A percentile compares a stretch with the other conserved stretches of the same genome.
Evolutionary conservation across 2,797 vertebrate genomes (phyloP).

Genomic region (Sebastes vulpes): DNA sequence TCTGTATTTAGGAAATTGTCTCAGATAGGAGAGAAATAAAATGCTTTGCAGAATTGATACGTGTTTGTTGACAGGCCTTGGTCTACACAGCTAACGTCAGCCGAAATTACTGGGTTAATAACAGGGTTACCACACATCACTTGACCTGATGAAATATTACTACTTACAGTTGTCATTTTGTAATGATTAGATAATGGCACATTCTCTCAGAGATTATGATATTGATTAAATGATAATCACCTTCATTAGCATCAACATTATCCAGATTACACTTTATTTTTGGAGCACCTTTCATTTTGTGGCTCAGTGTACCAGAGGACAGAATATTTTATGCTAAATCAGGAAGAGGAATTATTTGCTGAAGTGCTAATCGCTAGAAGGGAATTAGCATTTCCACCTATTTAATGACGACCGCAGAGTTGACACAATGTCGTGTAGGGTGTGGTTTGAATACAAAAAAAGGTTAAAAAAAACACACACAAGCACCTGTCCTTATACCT

Average conservation of each 20-base stretch:
- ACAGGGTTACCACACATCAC: not conserved
- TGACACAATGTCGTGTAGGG: not conserved
- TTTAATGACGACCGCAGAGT: not conserved
- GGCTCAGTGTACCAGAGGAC: not conserved
- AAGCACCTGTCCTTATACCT: not conserved
- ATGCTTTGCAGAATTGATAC: not conserved
- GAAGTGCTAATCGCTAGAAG: not conserved
- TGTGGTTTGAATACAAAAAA: not conserved
- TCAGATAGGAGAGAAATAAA: not conserved
- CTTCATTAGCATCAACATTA: constrained; percentile 4
- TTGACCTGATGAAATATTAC: not conserved
- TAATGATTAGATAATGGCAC: not conserved
- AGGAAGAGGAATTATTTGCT: not conserved
- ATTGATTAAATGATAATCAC: constrained; percentile 1
- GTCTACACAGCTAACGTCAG: not conserved
- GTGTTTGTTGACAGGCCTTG: not conserved
- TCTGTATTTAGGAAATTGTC: constrained; percentile 18
- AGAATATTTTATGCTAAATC: not conserved
- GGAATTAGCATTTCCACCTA: not conserved
- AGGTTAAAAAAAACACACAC: not conserved
- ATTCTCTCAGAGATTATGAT: not conserved
- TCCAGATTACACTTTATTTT: not conserved
- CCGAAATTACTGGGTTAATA: not conserved
- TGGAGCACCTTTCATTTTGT: not conserved
- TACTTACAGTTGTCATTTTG: not conserved